Evolutionary conservation across 1,140 invertebrate species (phyloP).

Genomic region (Listronotus bonariensis): DNA sequence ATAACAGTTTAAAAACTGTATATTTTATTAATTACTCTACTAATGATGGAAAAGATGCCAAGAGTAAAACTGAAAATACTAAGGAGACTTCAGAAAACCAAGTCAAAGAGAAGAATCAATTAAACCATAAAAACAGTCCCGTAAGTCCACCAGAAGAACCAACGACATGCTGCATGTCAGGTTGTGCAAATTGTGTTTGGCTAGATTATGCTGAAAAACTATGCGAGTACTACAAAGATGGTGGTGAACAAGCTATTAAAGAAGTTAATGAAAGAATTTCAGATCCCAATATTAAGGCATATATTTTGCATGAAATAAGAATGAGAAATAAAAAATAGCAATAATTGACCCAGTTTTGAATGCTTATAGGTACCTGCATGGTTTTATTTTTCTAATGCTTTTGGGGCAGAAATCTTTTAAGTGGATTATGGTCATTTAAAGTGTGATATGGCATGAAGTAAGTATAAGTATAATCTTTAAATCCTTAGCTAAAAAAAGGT

Average conservation of each 20-base stretch:
- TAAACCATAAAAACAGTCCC: not conserved
- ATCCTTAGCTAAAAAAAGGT: too few relatives aligned
- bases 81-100: not conserved
- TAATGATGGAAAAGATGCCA: too few relatives aligned
- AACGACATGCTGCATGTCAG: slow-evolving; percentile 89
- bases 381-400: too few relatives aligned
- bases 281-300: slow-evolving; percentile 83
- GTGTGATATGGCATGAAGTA: too few relatives aligned
- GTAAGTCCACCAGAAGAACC: slow-evolving; percentile 63
- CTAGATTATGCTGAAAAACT: slow-evolving; percentile 88
- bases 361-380: too few relatives aligned
- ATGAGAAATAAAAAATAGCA: slow-evolving; percentile 43
- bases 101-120: not conserved
- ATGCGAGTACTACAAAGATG: slow-evolving; percentile 68
- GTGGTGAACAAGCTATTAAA: slow-evolving; percentile 68
- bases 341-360: too few relatives aligned
- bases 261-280: slow-evolving; percentile 76
- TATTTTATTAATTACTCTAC: too few relatives aligned
- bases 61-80: not conserved
- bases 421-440: too few relatives aligned
- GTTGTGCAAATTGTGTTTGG: slow-evolving; percentile 95
- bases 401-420: too few relatives aligned
- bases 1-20: too few relatives aligned
- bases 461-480: too few relatives aligned
- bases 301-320: slow-evolving; percentile 75